Base-by-base conservation (phyloP, 2,113 vertebrate genomes). In the Strix aluco region DNA sequence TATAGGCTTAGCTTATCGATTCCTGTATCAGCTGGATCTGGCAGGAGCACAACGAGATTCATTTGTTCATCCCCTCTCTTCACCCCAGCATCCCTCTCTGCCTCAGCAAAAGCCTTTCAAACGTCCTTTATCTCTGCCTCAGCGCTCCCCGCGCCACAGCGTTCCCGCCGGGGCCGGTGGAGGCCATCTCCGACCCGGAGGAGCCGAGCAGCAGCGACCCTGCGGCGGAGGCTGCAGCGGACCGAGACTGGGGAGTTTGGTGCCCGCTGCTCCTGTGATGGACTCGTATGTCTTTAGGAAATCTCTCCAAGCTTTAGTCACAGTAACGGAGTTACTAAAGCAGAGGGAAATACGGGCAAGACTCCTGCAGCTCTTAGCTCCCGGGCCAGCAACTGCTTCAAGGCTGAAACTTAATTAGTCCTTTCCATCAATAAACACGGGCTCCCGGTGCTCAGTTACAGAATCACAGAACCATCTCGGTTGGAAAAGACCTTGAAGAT, bases 261-360 rank as follows among this genome's bases (percentile, higher is more conserved):
- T 66, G 30, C 65, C 71, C 1, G 1, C 8, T 3, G 10, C 15
- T n/a, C 12, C 65, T 0, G 0, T 2, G 38, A 22, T 10, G 54
- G 77, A 30, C 63, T 52, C 3, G 3, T 11, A 54, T 3, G 18
- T 15, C 62, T 49, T 27, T 6, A 78, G 51, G 61, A 77, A 58
- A 20, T 4, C 54, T 77, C 77, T 55, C 58, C 69, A 14, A 32
- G 72, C 72, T 34, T 44, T 15, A 52, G 51, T 5, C 57, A 40
- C 55, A 54, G 86, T 1, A 47, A 55, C 0, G 1, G 54, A 73
- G 63, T 7, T 13, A 7, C 46, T 3, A 51, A 57, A 59, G 87
- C 90, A 65, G 88, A 36, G 26, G 89, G 54, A 65, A 46, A 57
- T 5, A 18, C 0, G 3, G 61, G 69, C 73, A 67, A 40, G 52